Evolutionary conservation across 2,888 invertebrate species (phyloP).

Genomic region (Caradrina clavipalpis): DNA sequence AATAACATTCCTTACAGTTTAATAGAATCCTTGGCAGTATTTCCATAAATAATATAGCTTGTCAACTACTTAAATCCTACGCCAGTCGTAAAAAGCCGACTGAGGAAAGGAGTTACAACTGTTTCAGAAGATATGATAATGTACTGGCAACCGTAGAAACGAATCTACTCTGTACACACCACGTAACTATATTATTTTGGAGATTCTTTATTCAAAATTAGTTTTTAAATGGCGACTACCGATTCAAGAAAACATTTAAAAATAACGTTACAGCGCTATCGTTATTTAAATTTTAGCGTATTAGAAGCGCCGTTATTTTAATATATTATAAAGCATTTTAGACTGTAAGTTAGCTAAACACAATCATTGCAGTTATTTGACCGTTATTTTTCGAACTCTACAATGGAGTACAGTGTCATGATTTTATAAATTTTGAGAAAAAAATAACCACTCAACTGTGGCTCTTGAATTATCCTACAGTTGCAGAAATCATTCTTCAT

Average conservation of each 20-base stretch:
- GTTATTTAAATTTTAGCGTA: no score
- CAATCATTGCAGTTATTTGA: no score
- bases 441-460: no score
- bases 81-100: not conserved
- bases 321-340: no score
- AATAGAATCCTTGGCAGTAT: not conserved
- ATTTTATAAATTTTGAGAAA: no score
- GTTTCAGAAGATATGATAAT: not conserved
- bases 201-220: not conserved
- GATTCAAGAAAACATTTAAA: no score
- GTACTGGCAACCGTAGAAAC: not conserved
- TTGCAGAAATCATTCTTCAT: not conserved
- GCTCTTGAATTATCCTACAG: not conserved
- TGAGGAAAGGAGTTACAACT: not conserved
- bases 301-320: no score
- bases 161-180: not conserved
- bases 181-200: not conserved
- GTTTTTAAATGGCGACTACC: not conserved
- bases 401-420: no score
- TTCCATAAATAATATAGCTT: not conserved
- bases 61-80: not conserved
- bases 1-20: not conserved
- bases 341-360: no score
- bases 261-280: no score
- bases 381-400: no score